Percentiles rank a stretch among this genome's conserved stretches.
These are phyloP conservation scores for Platycheirus albimanus DNA, from an alignment of 2,888 invertebrate species.

Conservation along the genomic window DNA sequence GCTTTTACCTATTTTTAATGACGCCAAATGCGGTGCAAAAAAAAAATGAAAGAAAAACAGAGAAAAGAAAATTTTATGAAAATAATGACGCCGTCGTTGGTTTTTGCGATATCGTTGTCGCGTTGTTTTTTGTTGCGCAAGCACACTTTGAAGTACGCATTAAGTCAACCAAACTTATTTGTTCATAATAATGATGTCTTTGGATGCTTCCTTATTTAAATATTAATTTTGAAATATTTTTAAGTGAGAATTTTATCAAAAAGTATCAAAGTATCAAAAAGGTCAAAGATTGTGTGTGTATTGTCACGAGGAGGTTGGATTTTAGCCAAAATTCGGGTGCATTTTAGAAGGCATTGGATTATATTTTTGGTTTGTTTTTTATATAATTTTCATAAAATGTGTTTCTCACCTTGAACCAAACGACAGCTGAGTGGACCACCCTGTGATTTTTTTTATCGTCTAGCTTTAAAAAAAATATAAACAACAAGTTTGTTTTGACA, in stretches of 20 bases:
- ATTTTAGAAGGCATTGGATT: conserved; percentile 52
- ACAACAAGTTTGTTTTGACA: conserved; percentile 19
- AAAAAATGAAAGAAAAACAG: too few relatives aligned
- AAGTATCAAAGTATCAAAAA: not conserved
- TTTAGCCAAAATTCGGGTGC: conserved; percentile 27
- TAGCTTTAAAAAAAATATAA: not conserved
- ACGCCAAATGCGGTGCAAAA: conserved; percentile 13
- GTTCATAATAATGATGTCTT: conserved; percentile 48
- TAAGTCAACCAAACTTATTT: conserved; percentile 19
- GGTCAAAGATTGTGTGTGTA: conserved; percentile 6
- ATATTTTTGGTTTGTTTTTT: conserved; percentile 33
- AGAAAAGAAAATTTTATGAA: not conserved
- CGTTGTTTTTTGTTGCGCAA: conserved; percentile 37
- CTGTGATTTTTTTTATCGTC: conserved; percentile 5
- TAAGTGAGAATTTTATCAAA: not conserved
- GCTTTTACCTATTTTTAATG: conserved; percentile 40
- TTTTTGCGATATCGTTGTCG: conserved; percentile 5
- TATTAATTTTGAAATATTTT: not conserved
- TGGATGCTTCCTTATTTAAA: not conserved
- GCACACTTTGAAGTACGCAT: conserved; percentile 45
- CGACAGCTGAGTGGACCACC: conserved; percentile 10
- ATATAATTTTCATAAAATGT: not conserved
- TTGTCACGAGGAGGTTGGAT: conserved; percentile 54
- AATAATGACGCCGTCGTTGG: conserved; percentile 37
- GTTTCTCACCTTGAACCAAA: conserved; percentile 25